Conservation (phyloP, 2,113 vertebrate species). For the Dipodomys spectabilis region DNA sequence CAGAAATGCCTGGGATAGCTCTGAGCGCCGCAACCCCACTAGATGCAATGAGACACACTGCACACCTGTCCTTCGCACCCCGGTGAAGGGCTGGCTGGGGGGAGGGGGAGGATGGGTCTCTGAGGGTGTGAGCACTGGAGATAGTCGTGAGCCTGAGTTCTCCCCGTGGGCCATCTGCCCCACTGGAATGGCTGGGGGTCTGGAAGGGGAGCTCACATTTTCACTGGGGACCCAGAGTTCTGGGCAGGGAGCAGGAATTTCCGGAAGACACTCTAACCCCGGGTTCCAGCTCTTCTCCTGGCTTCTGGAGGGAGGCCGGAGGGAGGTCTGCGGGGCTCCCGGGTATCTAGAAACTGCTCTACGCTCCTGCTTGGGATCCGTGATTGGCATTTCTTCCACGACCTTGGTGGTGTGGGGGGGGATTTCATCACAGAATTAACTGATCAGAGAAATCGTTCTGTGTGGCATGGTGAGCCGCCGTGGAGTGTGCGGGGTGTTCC, state of each 20-base stretch:
- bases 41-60: too few relatives aligned
- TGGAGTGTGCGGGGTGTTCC: too few relatives aligned
- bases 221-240: neutral
- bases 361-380: neutral
- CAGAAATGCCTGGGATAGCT: neutral
- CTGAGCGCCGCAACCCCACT: too few relatives aligned
- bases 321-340: neutral
- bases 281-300: neutral
- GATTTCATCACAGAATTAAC: too few relatives aligned
- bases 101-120: neutral
- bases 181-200: neutral
- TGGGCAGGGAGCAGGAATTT: constrained; percentile 25
- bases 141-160: neutral
- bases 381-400: too few relatives aligned
- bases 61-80: too few relatives aligned
- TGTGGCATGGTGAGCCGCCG: too few relatives aligned
- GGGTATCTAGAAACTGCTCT: neutral
- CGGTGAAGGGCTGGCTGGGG: too few relatives aligned
- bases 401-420: too few relatives aligned
- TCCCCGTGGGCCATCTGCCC: neutral
- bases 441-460: too few relatives aligned
- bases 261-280: neutral
- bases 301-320: neutral
- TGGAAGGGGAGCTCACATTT: neutral
- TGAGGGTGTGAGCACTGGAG: neutral